phyloP scores from a whole-genome alignment of 2,113 vertebrate genomes.

The Gracilinanus agilis region DNA sequence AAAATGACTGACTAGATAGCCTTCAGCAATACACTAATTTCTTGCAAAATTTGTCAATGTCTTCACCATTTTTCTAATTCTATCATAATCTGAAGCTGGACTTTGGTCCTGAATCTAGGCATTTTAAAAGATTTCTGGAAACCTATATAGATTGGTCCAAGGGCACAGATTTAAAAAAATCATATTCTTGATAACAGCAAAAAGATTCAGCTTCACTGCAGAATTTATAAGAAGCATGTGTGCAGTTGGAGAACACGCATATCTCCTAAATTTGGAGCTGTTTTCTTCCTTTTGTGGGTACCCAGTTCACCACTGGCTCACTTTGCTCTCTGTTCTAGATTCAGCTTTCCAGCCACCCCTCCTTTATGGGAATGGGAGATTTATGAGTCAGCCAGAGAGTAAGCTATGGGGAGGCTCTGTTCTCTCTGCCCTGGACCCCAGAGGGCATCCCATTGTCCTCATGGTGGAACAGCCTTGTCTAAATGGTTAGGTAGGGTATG shows the following conservation, averaged over 20 bases:
- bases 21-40: neutral
- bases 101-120: neutral
- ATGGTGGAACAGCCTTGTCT: neutral
- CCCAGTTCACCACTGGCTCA: neutral
- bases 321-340: neutral
- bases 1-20: neutral
- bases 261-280: neutral
- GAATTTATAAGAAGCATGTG: neutral
- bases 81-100: neutral
- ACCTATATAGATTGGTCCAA: neutral
- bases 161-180: neutral
- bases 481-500: neutral
- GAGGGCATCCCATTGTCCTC: neutral
- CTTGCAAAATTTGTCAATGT: neutral
- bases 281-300: conserved; percentile 1
- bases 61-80: neutral
- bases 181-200: neutral
- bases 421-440: neutral
- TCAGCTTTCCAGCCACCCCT: neutral
- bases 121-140: neutral
- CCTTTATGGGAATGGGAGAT: too few relatives aligned
- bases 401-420: neutral
- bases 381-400: too few relatives aligned
- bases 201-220: neutral
- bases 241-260: neutral